Percentiles rank a stretch among this genome's conserved stretches.
These are phyloP conservation scores for Orcinus orca DNA, from an alignment of 2,113 vertebrate genomes.

Conservation along the genomic window DNA sequence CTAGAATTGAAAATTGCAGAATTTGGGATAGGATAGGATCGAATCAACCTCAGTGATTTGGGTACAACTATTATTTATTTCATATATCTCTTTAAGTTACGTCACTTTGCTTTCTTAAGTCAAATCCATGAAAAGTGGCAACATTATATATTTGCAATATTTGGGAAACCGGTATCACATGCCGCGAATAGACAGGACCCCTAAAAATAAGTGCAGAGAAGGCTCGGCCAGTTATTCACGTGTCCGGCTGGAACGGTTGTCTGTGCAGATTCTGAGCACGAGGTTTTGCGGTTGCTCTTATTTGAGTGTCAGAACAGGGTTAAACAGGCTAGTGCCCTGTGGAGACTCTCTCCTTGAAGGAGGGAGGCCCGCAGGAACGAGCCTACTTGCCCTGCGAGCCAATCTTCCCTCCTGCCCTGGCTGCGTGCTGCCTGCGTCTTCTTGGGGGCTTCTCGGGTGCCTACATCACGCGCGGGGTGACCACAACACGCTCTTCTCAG, in stretches of 20 bases:
- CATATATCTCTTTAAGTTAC: neutral
- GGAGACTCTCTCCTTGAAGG: neutral
- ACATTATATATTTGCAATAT: too few relatives aligned
- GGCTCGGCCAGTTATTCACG: too few relatives aligned
- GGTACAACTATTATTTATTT: neutral
- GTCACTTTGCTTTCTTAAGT: neutral
- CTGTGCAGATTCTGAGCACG: rapidly evolving
- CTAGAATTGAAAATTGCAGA: neutral
- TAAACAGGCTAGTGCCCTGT: rapidly evolving
- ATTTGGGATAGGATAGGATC: neutral
- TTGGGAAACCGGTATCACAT: neutral
- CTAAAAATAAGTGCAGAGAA: neutral
- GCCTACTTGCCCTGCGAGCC: neutral
- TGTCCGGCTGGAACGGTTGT: rapidly evolving
- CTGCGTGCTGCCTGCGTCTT: rapidly evolving
- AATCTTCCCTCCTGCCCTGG: rapidly evolving
- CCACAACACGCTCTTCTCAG: rapidly evolving
- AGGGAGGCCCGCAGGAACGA: rapidly evolving
- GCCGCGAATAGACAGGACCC: rapidly evolving
- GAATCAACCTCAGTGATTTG: neutral
- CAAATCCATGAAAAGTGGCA: neutral
- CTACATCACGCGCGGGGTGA: rapidly evolving
- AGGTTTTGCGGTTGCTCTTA: neutral
- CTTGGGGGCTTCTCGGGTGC: rapidly evolving
- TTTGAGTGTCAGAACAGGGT: neutral